Conservation (phyloP, 2,113 vertebrate genomes). For the Aegotheles bennettii region DNA sequence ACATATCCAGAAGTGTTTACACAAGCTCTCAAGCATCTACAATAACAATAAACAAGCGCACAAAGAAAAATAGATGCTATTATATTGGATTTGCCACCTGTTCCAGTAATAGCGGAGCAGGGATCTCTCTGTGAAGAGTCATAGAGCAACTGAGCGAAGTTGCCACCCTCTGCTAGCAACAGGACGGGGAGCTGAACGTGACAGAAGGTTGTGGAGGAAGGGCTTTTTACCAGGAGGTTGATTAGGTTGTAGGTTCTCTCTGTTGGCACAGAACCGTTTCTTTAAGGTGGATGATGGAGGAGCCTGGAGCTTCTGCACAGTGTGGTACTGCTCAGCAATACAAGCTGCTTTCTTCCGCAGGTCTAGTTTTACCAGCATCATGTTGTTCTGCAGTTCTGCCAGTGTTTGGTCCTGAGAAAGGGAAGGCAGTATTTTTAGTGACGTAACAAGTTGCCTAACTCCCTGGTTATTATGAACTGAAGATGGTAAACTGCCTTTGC, state of each 20-base stretch:
- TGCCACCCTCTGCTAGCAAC: constrained; percentile 59
- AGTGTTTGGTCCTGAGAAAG: constrained; percentile 86
- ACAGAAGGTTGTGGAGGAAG: constrained; percentile 83
- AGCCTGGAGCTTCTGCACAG: constrained; percentile 61
- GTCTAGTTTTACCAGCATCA: constrained; percentile 88
- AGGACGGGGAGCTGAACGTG: constrained; percentile 64
- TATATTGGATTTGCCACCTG: constrained; percentile 6
- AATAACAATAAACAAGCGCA: constrained; percentile 14
- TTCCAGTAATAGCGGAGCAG: background rate
- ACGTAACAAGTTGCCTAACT: background rate
- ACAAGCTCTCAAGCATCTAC: constrained; percentile 19
- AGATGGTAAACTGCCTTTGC: background rate
- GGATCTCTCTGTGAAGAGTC: background rate
- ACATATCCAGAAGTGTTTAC: constrained; percentile 36
- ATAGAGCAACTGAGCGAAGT: constrained; percentile 40
- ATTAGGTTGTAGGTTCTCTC: constrained; percentile 84
- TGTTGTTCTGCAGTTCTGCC: constrained; percentile 89
- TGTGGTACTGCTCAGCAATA: constrained; percentile 78
- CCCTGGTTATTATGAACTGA: background rate
- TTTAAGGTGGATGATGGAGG: constrained; percentile 69
- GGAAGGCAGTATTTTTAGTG: background rate
- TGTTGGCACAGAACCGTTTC: constrained; percentile 78
- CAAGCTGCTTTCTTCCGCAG: constrained; percentile 82
- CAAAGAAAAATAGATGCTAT: constrained; percentile 4
- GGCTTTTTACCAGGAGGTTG: constrained; percentile 79